phyloP scores from a whole-genome alignment of 2,113 vertebrate species.

The Addax nasomaculatus region DNA sequence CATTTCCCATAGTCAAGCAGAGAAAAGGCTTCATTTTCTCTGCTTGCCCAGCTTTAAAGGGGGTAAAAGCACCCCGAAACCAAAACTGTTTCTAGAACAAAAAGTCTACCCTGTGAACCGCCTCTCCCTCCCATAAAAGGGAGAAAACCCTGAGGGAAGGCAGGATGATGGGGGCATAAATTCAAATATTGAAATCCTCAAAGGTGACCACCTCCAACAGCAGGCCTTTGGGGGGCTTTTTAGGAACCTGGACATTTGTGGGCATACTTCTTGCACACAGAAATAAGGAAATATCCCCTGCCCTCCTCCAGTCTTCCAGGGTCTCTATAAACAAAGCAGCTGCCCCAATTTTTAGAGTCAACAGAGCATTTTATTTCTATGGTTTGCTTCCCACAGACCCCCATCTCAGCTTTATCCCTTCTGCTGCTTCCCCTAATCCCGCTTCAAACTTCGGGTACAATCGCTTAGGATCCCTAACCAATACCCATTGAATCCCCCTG shows the following conservation, averaged over 20 bases:
- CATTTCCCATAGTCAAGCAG: background rate
- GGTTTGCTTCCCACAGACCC: background rate
- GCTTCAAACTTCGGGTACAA: conserved; percentile 44
- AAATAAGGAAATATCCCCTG: background rate
- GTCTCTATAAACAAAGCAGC: conserved; percentile 17
- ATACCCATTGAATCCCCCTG: conserved; percentile 73
- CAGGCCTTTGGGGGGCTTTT: background rate
- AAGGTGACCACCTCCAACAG: background rate
- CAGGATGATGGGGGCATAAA: background rate
- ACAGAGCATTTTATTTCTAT: conserved; percentile 3
- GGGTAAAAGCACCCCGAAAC: background rate
- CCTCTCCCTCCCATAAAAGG: background rate
- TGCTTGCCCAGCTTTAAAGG: background rate
- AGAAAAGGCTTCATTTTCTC: background rate
- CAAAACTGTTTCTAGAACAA: background rate
- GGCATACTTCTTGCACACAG: background rate
- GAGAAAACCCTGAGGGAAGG: background rate
- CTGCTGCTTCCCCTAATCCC: background rate
- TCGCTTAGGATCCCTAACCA: conserved; percentile 71
- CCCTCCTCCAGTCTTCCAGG: background rate
- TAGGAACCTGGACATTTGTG: background rate
- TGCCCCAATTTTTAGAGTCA: background rate
- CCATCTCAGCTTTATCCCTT: background rate
- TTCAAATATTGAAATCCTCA: background rate
- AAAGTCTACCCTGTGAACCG: background rate